Evolutionary conservation across 2,113 vertebrate species (phyloP), one percentile per base, ranked within the genome.

Genomic region (Microcebus tavaratra): DNA sequence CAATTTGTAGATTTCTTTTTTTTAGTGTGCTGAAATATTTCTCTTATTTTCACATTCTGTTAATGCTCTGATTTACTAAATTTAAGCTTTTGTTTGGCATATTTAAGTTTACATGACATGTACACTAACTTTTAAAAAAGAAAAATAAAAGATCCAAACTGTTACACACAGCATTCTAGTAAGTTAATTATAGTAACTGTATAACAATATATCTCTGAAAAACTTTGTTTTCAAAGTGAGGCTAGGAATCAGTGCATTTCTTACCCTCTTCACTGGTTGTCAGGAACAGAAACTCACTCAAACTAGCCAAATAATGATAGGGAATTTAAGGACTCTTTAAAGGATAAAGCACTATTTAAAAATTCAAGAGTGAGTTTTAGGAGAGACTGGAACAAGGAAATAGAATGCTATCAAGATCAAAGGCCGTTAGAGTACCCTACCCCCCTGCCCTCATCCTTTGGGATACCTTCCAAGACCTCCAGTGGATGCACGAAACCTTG

Each of bases 281-380:
- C 83, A 82, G 27, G n/a, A 83, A 83, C 3, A 79, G 29, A 76
- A 73, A 83, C 8, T 72, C 39, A 59, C 10, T 87, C 29, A 72
- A 90, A 78, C 31, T 76, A 61, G 31, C 17, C 55, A 68, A 48
- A 9, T 65, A 90, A 39, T 70, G 21, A 88, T 7, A 31, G 10
- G 12, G 53, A 68, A 75, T 85, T 89, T 93, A 67, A 25, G 21
- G 31, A 78, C 78, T 12, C 8, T 45, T 86, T 75, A 39, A 79
- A 87, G n/a, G 11, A 65, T 73, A 95, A 95, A 91, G 1, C 29
- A 86, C n/a, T 55, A 87, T 48, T 91, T 73, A 91, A 91, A 79
- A 91, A 85, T 11, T 53, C 20, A 86, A 70, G 27, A 15, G 29
- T 25, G 72, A 21, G 42, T 50, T 85, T 95, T 85, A n/a, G 50